A percentile compares a stretch with the other conserved stretches of the same genome.
Evolutionary conservation across 2,113 vertebrate species (phyloP).

Genomic region (Physeter macrocephalus): DNA sequence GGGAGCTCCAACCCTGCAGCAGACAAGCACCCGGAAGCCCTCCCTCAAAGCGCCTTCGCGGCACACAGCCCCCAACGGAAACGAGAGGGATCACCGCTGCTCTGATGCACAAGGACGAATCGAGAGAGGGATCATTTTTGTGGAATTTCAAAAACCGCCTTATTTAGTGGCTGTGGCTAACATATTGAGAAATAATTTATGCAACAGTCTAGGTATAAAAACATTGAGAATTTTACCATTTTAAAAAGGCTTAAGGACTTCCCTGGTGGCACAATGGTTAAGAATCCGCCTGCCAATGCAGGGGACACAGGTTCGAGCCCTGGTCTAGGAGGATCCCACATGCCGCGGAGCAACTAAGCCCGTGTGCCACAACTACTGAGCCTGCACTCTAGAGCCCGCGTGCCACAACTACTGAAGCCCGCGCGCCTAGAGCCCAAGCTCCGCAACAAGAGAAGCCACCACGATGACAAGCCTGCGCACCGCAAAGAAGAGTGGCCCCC

Average conservation of each 20-base stretch:
- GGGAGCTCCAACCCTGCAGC: background rate
- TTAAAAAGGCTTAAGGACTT: background rate
- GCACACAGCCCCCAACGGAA: background rate
- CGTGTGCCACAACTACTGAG: too few relatives aligned
- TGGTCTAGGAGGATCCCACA: too few relatives aligned
- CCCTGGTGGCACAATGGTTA: too few relatives aligned
- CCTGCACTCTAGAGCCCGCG: too few relatives aligned
- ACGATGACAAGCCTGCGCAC: too few relatives aligned
- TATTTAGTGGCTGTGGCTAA: background rate
- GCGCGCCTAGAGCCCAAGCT: background rate
- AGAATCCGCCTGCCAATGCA: too few relatives aligned
- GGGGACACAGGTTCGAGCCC: too few relatives aligned
- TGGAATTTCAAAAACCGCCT: background rate
- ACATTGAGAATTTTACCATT: background rate
- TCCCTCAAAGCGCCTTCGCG: background rate
- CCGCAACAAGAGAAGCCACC: background rate
- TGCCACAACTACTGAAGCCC: too few relatives aligned
- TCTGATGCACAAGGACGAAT: background rate
- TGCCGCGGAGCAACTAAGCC: too few relatives aligned
- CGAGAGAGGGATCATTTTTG: too few relatives aligned
- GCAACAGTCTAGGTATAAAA: background rate
- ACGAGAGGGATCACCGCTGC: rapidly evolving
- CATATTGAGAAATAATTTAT: background rate
- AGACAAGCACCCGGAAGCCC: background rate
- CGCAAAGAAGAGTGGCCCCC: too few relatives aligned